Percentiles rank a stretch among this genome's conserved stretches.
These are phyloP conservation scores for Neodiprion fabricii DNA, from an alignment of 1,140 invertebrate species.

Conservation along the genomic window DNA sequence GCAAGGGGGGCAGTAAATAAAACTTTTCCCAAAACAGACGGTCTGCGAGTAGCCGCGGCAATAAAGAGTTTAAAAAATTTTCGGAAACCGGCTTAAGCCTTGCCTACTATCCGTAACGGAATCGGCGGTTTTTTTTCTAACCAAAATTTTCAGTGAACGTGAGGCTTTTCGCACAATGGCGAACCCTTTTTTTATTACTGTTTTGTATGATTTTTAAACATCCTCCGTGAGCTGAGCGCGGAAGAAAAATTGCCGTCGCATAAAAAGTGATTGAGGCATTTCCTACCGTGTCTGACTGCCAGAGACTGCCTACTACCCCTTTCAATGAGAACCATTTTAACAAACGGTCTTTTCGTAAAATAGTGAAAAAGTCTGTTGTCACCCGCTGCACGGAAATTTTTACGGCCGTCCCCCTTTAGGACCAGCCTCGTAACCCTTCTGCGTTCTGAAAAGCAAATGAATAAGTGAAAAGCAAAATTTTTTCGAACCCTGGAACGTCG, in stretches of 20 bases:
- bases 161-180: neutral
- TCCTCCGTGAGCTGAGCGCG: neutral
- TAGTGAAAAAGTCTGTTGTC: neutral
- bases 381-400: neutral
- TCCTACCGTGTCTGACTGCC: neutral
- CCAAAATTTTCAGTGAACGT: constrained; percentile 27
- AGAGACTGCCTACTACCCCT: neutral
- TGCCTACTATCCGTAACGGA: constrained; percentile 44
- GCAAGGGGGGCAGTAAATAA: neutral
- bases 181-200: constrained; percentile 30
- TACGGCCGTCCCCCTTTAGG: neutral
- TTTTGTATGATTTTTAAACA: neutral
- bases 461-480: neutral
- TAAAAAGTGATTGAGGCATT: neutral
- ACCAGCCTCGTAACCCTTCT: neutral
- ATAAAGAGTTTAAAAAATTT: neutral
- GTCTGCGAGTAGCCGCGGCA: neutral
- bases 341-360: neutral
- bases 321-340: neutral
- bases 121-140: constrained; percentile 39
- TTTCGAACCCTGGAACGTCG: neutral
- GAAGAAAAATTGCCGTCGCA: neutral
- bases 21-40: neutral
- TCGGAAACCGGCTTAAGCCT: constrained; percentile 29
- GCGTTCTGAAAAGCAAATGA: neutral